These are phyloP conservation scores for Esperia sulphurella DNA, from an alignment of 2,888 invertebrate species.

Conservation along the genomic window DNA sequence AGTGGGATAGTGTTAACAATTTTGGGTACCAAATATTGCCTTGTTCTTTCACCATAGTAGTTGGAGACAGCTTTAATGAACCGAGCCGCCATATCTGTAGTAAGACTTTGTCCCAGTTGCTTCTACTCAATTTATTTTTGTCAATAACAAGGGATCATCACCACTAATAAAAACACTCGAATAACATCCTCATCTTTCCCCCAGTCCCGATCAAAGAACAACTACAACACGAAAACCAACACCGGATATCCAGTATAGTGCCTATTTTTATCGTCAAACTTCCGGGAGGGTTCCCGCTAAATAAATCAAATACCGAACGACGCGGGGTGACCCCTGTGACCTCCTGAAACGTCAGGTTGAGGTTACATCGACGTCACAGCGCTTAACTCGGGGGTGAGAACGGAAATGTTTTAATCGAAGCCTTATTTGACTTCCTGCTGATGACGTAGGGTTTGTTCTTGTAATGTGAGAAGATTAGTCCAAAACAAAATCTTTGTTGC, in stretches of 20 bases:
- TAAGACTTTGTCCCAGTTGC: too few species aligned
- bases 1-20: too few species aligned
- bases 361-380: neutral
- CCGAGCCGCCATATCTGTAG: too few species aligned
- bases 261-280: conserved; percentile 3
- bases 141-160: too few species aligned
- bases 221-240: neutral
- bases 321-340: neutral
- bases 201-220: neutral
- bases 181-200: neutral
- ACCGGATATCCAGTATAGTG: conserved; percentile 1
- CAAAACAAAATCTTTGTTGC: neutral
- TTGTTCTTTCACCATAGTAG: too few species aligned
- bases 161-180: neutral
- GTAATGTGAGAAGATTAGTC: neutral
- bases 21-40: too few species aligned
- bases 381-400: neutral
- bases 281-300: conserved; percentile 2
- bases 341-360: neutral
- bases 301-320: conserved; percentile 6
- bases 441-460: neutral
- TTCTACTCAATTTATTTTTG: too few species aligned
- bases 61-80: too few species aligned
- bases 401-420: neutral
- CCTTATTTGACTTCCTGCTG: neutral